Evolutionary conservation across 2,888 invertebrate genomes (phyloP), one percentile per base, ranked within the genome.

Genomic region (Salticus scenicus): DNA sequence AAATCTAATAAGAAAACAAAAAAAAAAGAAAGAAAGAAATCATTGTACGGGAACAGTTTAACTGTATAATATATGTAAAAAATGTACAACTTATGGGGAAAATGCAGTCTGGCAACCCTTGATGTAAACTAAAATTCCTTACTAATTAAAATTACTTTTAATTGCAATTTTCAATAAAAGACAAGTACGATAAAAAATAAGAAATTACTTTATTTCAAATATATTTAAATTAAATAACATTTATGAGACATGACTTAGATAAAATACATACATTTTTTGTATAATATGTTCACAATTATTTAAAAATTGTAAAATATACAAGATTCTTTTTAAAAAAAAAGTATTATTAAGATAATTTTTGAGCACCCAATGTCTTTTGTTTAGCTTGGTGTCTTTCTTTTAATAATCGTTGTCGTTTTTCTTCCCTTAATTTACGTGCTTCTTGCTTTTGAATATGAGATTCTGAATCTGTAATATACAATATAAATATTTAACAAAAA

Each of bases 321-420:
- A n/a, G n/a, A n/a, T n/a, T 47, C 47, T 47, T 47, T n/a, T 12
- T 5, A 47, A 47, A 47, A n/a, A 47, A 47, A 47, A 17, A 47
- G 12, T 47, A 12, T 47, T 42, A 8, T 41, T 71, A 83, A 20
- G 83, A 83, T 27, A 83, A 77, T 51, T 83, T 83, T 41, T 83
- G 83, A 31, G 76, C 83, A 67, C 83, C 83, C 41, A 83, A 51
- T 77, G 71, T 83, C 31, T 72, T 77, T 14, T 72, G 77, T 47
- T 47, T 75, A 12, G 75, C 76, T 71, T 64, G 30, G 17, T 77
- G 77, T n/a, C 75, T 31, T 57, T 84, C 71, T 71, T 51, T 71
- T 17, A 72, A 7, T 30, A 70, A 30, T 17, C 30, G 66, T 33
- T 33, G 72, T 0, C 83, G 64, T 37, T 71, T 83, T 24, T 83